Percentiles rank a stretch among this genome's conserved stretches.
phyloP scores from a whole-genome alignment of 2,888 invertebrate species.

The Tetragonisca angustula region DNA sequence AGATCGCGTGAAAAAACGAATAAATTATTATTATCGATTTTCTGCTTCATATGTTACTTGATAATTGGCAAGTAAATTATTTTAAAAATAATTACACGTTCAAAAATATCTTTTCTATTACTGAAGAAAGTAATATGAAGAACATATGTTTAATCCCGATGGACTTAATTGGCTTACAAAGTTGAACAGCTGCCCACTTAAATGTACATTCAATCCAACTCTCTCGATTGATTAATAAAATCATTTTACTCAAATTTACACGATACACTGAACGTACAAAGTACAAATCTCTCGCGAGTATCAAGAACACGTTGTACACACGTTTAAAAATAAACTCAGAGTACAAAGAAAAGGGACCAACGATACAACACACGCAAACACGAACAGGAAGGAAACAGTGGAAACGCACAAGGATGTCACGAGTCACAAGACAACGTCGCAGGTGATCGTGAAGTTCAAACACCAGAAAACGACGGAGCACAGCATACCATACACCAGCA shows the following conservation, averaged over 20 bases:
- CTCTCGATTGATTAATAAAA: neutral
- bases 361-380: slow-evolving; percentile 7
- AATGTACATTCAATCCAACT: neutral
- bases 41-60: no score
- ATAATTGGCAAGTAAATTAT: no score
- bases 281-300: neutral
- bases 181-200: neutral
- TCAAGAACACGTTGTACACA: neutral
- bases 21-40: no score
- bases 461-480: slow-evolving; percentile 74
- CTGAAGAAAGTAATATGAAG: no score
- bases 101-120: no score
- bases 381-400: neutral
- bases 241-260: neutral
- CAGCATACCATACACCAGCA: slow-evolving; percentile 69
- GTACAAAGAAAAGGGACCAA: neutral
- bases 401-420: neutral
- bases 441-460: slow-evolving; percentile 71
- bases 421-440: slow-evolving; percentile 54
- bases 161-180: no score
- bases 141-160: no score
- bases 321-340: neutral
- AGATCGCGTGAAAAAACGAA: no score
- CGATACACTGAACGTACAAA: neutral
- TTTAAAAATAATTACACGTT: no score